Base-by-base conservation (phyloP, 1,140 invertebrate species). In the Alviniconcha marisindica region DNA sequence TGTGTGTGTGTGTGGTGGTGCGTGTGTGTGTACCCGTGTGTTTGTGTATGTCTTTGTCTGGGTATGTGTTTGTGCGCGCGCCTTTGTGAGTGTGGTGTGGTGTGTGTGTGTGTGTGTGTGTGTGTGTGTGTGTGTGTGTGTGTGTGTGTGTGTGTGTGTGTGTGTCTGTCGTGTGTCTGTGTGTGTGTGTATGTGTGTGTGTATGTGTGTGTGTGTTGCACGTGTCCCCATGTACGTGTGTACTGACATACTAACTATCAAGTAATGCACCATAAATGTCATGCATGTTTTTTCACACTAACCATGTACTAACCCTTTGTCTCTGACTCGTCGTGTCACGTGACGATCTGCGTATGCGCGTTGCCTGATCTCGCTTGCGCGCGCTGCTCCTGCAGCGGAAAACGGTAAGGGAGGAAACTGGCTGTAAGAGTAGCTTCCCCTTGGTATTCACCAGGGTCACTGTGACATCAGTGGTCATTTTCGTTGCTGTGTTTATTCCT, bases 111-210 rank as follows among this genome's bases (percentile, higher is more conserved):
- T 69, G 31, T 69, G 5, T 69, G 31, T 69, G 31, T 69, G 31
- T 69, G 31, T 69, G 31, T 69, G 31, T 69, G 63, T 69, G 63
- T 69, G 63, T 69, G 63, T 69, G 63, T 69, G 63, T 69, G 63
- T 69, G 63, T 69, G 63, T 33, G 63, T 69, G 28, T 33, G 28
- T 69, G 63, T 33, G 63, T 69, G 31, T 69, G 28, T 33, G 31
- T 69, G 63, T 69, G 63, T 69, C n/a, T n/a, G n/a, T n/a, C n/a
- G 28, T 69, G 63, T 69, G 63, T 69, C n/a, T 33, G 63, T 69
- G 63, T 69, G 63, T 69, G 63, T 33, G 31, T 33, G 31, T 33
- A 18, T 33, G 63, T 69, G 63, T 33, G 63, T 69, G 63, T 31
- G 63, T 33, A 18, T 33, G 31, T 69, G 63, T 69, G 63, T 69